Conservation (phyloP, 2,888 invertebrate genomes). For the Torymus aiolomorphi region DNA sequence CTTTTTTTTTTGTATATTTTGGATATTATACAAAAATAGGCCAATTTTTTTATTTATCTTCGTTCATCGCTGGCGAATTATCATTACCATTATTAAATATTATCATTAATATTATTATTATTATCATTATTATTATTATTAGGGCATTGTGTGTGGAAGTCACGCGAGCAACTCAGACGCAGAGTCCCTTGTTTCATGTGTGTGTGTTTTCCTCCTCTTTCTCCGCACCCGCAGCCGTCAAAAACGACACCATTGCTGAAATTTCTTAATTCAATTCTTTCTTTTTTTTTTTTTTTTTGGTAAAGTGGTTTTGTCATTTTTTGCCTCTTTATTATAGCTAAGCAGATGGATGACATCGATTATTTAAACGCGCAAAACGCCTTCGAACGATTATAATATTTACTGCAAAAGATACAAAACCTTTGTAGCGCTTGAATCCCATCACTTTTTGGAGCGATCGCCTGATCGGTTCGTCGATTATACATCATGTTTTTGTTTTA, state of each 20-base stretch:
- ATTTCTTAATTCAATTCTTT: not conserved
- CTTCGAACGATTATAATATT: conserved; percentile 54
- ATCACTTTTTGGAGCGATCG: conserved; percentile 42
- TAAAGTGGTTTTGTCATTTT: conserved; percentile 30
- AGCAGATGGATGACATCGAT: conserved; percentile 60
- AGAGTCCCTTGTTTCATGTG: conserved; percentile 48
- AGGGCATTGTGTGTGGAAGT: conserved; percentile 44
- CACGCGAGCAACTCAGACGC: conserved; percentile 51
- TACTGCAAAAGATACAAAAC: conserved; percentile 62
- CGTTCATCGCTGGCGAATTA: conserved; percentile 35
- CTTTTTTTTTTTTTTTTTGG: not conserved
- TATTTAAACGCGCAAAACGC: conserved; percentile 52
- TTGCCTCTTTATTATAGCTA: conserved; percentile 56
- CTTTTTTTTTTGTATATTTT: conserved; percentile 41
- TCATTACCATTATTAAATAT: not conserved
- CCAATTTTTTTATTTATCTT: conserved; percentile 43
- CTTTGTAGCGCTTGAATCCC: conserved; percentile 57
- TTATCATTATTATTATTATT: conserved; percentile 23
- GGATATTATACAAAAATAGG: conserved; percentile 55
- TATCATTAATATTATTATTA: conserved; percentile 15
- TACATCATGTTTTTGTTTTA: not conserved
- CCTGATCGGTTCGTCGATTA: not conserved
- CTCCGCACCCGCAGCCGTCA: not conserved
- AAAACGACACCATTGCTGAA: too few species aligned
- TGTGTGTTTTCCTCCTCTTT: not conserved